Base-by-base conservation (phyloP, 1,140 invertebrate genomes). In the Hyles vespertilio region DNA sequence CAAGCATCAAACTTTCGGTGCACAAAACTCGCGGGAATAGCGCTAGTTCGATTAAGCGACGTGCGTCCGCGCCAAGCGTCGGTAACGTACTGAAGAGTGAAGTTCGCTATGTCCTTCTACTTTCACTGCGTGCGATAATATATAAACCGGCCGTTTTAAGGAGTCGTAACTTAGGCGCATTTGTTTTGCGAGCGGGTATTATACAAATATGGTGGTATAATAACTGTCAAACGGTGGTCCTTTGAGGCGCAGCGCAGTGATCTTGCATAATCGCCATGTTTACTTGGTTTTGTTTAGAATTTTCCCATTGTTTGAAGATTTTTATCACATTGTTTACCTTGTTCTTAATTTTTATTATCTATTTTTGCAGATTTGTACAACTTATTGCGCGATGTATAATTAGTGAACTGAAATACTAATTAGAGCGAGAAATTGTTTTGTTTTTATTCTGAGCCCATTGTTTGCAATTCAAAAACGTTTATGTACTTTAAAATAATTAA, bases 51-150 rank as follows among this genome's bases (percentile, higher is more conserved):
- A 34, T 51, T 11, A 11, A 56, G 57, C 56, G 62, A 61, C 81
- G 73, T 77, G 63, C 78, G 59, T 58, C 56, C 70, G 3, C 7
- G 33, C 12, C 65, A 61, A 59, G 55, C 60, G 70, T 65, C 65
- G 67, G 55, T 45, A 58, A 56, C 67, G 57, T 47, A 83, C 82
- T 85, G 75, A 47, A 62, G 61, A 83, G 80, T 85, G 74, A 47
- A 62, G 61, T 52, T 56, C 10, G 36, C 5, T 40, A 47, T 69
- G 71, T 75, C 77, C 79, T 77, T 80, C 79, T 61, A 84, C 83
- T 86, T 86, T 86, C 81, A 86, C 83, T 84, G 63, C 54, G 61
- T 57, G 65, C 70, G 69, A 70, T 74, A 67, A 72, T 71, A 73
- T 65, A 58, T 62, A 63, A 73, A 54, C 43, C 70, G 44, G 50